Evolutionary conservation across 1,140 invertebrate genomes (phyloP), one percentile per base, ranked within the genome.

Genomic region (Drepana arcuata): DNA sequence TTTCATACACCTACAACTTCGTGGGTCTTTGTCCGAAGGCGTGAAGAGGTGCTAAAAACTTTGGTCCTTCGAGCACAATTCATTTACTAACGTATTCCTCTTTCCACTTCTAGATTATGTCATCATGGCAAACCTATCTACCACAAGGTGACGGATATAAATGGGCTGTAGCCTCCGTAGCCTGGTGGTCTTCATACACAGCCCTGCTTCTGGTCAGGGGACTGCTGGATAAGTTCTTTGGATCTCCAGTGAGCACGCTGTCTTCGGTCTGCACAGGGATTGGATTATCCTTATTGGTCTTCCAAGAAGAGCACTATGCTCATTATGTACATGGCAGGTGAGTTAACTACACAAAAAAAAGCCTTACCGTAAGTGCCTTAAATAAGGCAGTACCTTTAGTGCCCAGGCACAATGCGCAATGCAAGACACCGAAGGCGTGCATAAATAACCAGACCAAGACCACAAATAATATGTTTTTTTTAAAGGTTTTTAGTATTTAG

Each of bases 291-390:
- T 23, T 81, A 9, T 14, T 81, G 13, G 61, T 78, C 7, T 81
- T 81, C 38, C 54, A 78, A 41, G 68, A 81, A 25, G 66, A 75
- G 7, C 37, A 54, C 15, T 78, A 74, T 31, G 73, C 67, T 1
- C 73, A 81, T 61, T 81, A 77, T 41, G 60, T 81, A 1, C 66
- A 81, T 50, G 77, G 71, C 5, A 57, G 75, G 75, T 80, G 24
- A 48, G 57, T 39, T 10, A 15, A 35, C 40, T 24, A 29, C 12
- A n/a, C n/a, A n/a, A n/a, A n/a, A n/a, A n/a, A n/a, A n/a, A n/a
- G n/a, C n/a, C n/a, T n/a, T n/a, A n/a, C n/a, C n/a, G n/a, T n/a
- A n/a, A n/a, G n/a, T n/a, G n/a, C n/a, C n/a, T n/a, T n/a, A n/a
- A n/a, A n/a, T n/a, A n/a, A n/a, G n/a, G n/a, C n/a, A n/a, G n/a